Evolutionary conservation across 2,888 invertebrate genomes (phyloP), one percentile per base, ranked within the genome.

Genomic region (Erebia aethiops): DNA sequence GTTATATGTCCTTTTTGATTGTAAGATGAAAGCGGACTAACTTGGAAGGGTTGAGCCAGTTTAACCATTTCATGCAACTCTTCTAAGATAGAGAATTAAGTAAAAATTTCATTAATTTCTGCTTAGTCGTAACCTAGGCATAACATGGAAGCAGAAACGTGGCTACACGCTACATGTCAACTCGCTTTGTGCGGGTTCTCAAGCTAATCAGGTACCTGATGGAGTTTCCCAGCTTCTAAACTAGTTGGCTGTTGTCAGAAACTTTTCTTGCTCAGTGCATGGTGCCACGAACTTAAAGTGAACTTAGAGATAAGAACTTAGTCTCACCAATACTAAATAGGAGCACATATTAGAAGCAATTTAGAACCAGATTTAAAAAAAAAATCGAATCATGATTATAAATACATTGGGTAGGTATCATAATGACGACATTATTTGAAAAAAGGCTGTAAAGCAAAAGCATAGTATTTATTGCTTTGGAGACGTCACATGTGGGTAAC

Each of bases 161-260:
- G 69, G 70, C 62, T 72, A 67, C 56, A 68, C 71, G 75, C 18
- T 9, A 75, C 71, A 78, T 79, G 79, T 77, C 77, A 78, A 76
- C 76, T 71, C 71, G 61, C 71, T 76, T 69, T 71, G 79, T 77
- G 78, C 77, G 77, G 76, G 76, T 76, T 76, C 77, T 80, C 74
- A 81, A 86, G 86, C 87, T 91, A 90, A 90, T 90, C 91, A 91
- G 90, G 90, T 91, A 89, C 89, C 90, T 91, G 91, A 90, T 91
- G 81, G 88, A 92, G 92, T 92, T 92, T 87, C 85, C 83, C 84
- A 90, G 89, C 91, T 92, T 86, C 88, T 85, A 87, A 92, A 92
- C 92, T 91, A 91, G 91, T 91, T 92, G 88, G 80, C 85, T 86
- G 87, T 87, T 89, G 90, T 89, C 83, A 84, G 85, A 87, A 92